phyloP scores from a whole-genome alignment of 64 coral and sea anemone genomes.

The Stylophora pistillata region DNA sequence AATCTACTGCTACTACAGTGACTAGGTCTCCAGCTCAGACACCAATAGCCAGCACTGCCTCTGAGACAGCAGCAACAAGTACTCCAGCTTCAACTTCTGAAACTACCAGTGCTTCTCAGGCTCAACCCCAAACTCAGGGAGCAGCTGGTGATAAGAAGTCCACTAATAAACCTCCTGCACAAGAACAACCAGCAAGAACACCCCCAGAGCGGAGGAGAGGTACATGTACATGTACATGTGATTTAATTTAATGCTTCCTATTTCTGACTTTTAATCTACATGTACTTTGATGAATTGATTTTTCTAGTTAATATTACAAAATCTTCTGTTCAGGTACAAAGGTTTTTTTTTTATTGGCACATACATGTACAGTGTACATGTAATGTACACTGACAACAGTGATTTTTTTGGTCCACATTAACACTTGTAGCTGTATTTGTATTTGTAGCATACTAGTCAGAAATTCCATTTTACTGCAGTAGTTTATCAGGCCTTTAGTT shows the following conservation, averaged over 20 bases:
- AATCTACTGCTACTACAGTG: not conserved
- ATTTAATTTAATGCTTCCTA: not conserved
- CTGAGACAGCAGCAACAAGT: not conserved
- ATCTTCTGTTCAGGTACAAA: too few relatives aligned
- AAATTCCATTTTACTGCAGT: too few relatives aligned
- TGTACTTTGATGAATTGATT: too few relatives aligned
- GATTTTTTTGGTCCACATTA: too few relatives aligned
- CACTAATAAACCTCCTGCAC: not conserved
- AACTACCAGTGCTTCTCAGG: not conserved
- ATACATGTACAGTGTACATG: too few relatives aligned
- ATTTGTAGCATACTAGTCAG: too few relatives aligned
- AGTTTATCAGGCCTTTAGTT: too few relatives aligned
- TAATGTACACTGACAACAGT: too few relatives aligned
- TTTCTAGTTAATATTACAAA: too few relatives aligned
- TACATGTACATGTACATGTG: not conserved
- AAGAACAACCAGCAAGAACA: not conserved
- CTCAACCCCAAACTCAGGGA: not conserved
- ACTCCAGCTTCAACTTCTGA: not conserved
- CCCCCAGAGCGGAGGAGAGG: conserved; percentile 14
- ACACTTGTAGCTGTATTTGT: too few relatives aligned
- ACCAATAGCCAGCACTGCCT: not conserved
- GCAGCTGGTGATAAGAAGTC: not conserved
- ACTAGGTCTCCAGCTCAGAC: not conserved
- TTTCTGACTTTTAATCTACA: not conserved
- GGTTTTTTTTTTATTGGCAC: too few relatives aligned